Base-by-base conservation (phyloP, 2,113 vertebrate species). In the Acrocephalus kingi region DNA sequence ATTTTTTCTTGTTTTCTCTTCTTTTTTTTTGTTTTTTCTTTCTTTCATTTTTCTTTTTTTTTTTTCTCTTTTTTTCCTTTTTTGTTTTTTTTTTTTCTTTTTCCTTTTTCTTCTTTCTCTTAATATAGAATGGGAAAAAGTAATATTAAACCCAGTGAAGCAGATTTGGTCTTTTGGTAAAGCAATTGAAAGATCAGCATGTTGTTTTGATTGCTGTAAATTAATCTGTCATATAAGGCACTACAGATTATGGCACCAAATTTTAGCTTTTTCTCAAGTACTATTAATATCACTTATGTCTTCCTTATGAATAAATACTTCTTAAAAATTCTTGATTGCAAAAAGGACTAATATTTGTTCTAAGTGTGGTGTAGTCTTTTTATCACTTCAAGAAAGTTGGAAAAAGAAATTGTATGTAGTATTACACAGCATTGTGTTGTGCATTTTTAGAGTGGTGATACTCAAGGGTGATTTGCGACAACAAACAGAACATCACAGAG, bases 1-100 rank as follows among this genome's bases (percentile, higher is more conserved):
- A 35, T 35, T 35, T 35, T 35, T 35, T 35, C 35, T 35, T 35
- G 35, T 35, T 35, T 35, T 35, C 35, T 35, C 35, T 35, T 35
- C 35, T 35, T 35, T 35, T 35, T 35, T 35, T 7, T 15, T 3
- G 5, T 10, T 6, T 18, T 8, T 21, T 8, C 7, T 2, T 27
- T 23, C 14, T 22, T 22, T 21, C 13, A 3, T 43, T 30, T 25
- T 12, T 13, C 2, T 1, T 3, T 27, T 22, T 3, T 6, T 7
- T 2, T 4, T 12, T 21, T 8, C 18, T 46, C 7, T 12, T 8
- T 3, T 4, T 6, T 2, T 5, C 2, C 7, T 6, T 15, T 4
- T 28, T 21, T 33, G 9, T 11, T 33, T 33, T 13, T 21, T 13
- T 12, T 27, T 28, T 19, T 5, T 2, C 2, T 7, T 5, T 13